Percentiles rank a stretch among this genome's conserved stretches.
Evolutionary conservation across 2,113 vertebrate genomes (phyloP).

Genomic region (Natator depressus): DNA sequence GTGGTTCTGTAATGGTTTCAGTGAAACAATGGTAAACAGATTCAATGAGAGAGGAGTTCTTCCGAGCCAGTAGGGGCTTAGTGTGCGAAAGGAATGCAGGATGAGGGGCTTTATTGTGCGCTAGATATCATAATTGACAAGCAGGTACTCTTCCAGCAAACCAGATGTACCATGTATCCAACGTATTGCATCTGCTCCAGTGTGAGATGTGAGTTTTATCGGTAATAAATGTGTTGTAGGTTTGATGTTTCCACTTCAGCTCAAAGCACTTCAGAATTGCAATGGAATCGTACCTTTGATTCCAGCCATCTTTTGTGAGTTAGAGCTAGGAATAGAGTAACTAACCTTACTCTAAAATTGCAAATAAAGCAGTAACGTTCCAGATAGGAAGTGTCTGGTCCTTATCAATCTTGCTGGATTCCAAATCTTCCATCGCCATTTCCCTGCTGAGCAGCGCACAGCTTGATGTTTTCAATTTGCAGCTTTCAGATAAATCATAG

Average conservation of each 20-base stretch:
- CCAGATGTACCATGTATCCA: rapidly evolving
- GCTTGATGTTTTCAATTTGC: not conserved
- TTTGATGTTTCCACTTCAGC: not conserved
- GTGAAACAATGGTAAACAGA: rapidly evolving
- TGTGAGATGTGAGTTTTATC: not conserved
- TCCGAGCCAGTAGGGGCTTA: rapidly evolving
- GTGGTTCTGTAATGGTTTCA: not conserved
- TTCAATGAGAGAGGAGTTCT: not conserved
- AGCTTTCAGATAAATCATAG: not conserved
- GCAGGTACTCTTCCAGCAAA: not conserved
- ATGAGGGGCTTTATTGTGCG: rapidly evolving
- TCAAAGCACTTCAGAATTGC: rapidly evolving
- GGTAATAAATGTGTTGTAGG: rapidly evolving
- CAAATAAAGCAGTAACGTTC: not conserved
- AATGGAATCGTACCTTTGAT: not conserved
- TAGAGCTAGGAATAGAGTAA: not conserved
- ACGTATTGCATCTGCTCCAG: not conserved
- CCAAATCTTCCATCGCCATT: not conserved
- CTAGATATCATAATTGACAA: not conserved
- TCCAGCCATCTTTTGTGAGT: not conserved
- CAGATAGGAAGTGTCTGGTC: not conserved
- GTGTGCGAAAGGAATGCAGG: not conserved
- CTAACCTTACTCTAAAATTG: rapidly evolving
- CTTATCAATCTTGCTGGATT: not conserved
- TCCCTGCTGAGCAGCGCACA: not conserved